phyloP scores from a whole-genome alignment of 1,140 invertebrate species.

The Drosophila athabasca region DNA sequence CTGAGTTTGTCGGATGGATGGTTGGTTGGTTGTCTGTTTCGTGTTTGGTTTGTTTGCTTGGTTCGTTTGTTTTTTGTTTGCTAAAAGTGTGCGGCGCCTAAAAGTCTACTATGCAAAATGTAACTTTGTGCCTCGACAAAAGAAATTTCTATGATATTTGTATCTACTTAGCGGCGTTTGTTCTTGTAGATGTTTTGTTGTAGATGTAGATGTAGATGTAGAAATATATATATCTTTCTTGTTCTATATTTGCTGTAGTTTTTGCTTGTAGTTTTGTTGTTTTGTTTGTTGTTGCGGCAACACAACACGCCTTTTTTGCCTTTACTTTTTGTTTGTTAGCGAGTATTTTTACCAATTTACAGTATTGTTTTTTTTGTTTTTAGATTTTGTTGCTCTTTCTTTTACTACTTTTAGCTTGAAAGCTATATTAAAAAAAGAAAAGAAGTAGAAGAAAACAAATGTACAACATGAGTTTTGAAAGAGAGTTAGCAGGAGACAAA shows the following conservation, averaged over 20 bases:
- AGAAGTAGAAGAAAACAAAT: slow-evolving; percentile 77
- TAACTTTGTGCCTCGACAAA: slow-evolving; percentile 68
- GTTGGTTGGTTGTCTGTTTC: slow-evolving; percentile 40
- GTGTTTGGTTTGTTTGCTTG: slow-evolving; percentile 31
- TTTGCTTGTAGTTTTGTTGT: slow-evolving; percentile 33
- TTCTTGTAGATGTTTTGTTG: slow-evolving; percentile 40
- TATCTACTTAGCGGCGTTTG: slow-evolving; percentile 67
- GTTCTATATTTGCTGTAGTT: slow-evolving; percentile 25
- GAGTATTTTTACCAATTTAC: slow-evolving; percentile 68
- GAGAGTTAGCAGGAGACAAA: slow-evolving; percentile 26
- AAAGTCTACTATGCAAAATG: slow-evolving; percentile 74
- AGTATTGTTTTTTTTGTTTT: slow-evolving; percentile 60
- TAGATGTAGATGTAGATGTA: too few relatives aligned
- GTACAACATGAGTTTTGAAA: slow-evolving; percentile 72
- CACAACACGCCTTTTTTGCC: slow-evolving; percentile 14
- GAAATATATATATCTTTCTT: slow-evolving; percentile 3
- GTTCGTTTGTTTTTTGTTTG: slow-evolving; percentile 40
- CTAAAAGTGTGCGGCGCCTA: slow-evolving; percentile 66
- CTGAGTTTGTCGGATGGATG: slow-evolving; percentile 26
- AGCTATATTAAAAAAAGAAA: slow-evolving; percentile 70
- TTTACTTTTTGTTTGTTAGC: slow-evolving; percentile 40
- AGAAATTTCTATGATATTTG: slow-evolving; percentile 46
- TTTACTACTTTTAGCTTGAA: slow-evolving; percentile 70
- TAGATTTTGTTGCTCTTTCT: slow-evolving; percentile 38
- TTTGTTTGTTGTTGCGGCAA: slow-evolving; percentile 29